phyloP scores from a whole-genome alignment of 2,888 invertebrate species.

The Argyresthia albistria region DNA sequence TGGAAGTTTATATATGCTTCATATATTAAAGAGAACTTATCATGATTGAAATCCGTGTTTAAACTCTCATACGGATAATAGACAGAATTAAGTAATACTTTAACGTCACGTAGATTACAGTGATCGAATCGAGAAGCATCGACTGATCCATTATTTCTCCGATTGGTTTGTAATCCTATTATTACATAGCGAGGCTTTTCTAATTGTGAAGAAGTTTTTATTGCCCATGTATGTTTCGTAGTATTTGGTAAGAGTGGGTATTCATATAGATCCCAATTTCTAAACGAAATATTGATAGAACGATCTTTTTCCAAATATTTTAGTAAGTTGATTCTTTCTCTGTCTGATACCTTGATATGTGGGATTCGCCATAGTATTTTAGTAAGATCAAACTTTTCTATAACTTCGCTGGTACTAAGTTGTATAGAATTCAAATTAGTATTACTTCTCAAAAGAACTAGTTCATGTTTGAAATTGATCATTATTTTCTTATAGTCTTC shows the following conservation, averaged over 20 bases:
- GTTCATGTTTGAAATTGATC: constrained; percentile 35
- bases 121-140: constrained; percentile 18
- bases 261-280: constrained; percentile 35
- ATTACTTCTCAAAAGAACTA: constrained; percentile 25
- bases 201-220: constrained; percentile 25
- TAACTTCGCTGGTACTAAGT: constrained; percentile 13
- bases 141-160: constrained; percentile 19
- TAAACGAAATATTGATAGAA: constrained; percentile 17
- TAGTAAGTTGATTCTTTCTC: constrained; percentile 7
- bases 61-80: constrained; percentile 8
- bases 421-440: constrained; percentile 20
- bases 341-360: constrained; percentile 12
- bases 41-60: constrained; percentile 1
- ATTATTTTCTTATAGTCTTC: constrained; percentile 29
- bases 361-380: constrained; percentile 1
- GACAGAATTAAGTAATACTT: constrained; percentile 7
- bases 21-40: constrained; percentile 6
- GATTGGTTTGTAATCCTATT: constrained; percentile 31
- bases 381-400: constrained; percentile 8
- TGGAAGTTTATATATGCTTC: constrained; percentile 9
- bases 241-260: constrained; percentile 28
- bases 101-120: constrained; percentile 14
- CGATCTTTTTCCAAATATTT: constrained; percentile 20
- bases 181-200: constrained; percentile 37
- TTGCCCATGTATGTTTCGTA: constrained; percentile 24